Conservation (phyloP, 2,888 invertebrate species). For the Idaea straminata region DNA sequence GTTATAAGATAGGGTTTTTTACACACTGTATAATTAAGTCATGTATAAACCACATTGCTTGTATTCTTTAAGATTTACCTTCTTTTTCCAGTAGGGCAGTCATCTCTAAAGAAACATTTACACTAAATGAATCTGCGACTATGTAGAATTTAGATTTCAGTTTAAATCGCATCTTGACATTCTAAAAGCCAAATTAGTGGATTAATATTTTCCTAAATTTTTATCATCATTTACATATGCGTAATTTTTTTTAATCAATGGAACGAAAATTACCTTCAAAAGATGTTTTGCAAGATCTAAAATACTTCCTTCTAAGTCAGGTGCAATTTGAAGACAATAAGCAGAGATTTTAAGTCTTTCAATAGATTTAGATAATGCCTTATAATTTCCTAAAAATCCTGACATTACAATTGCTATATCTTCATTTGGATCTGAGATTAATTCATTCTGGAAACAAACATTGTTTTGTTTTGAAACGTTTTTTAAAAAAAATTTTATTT, state of each 20-base stretch:
- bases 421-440: conserved; percentile 13
- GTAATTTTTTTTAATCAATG: no score
- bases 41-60: neutral
- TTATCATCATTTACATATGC: no score
- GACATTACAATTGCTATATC: conserved; percentile 20
- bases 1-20: no score
- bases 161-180: conserved; percentile 24
- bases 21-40: no score
- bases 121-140: conserved; percentile 39
- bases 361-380: conserved; percentile 9
- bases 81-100: conserved; percentile 40
- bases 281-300: conserved; percentile 16
- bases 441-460: conserved; percentile 11
- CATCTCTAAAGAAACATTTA: conserved; percentile 41
- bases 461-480: no score
- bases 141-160: conserved; percentile 34
- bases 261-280: conserved; percentile 8
- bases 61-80: conserved; percentile 27
- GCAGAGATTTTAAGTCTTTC: conserved; percentile 22
- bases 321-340: conserved; percentile 14
- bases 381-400: conserved; percentile 22
- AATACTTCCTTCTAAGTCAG: conserved; percentile 17
- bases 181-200: conserved; percentile 20
- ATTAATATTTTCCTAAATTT: neutral
- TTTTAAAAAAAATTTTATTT: no score